Conservation (phyloP, 2,888 invertebrate genomes). For the Ophioninae sp. region DNA sequence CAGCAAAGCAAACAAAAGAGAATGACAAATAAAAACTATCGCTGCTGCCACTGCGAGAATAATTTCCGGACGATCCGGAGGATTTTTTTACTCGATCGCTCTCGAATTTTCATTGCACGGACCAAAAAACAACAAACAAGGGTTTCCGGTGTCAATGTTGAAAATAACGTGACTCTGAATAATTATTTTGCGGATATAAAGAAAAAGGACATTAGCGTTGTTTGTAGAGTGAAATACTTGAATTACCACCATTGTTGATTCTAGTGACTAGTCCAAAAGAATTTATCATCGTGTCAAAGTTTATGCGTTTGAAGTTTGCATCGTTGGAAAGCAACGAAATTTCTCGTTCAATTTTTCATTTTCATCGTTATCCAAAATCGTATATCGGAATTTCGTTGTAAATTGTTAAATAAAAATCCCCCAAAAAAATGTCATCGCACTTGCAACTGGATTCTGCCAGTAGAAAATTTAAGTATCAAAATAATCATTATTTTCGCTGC, state of each 20-base stretch:
- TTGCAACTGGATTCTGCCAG: too few relatives aligned
- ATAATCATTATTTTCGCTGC: too few relatives aligned
- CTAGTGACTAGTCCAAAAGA: not conserved
- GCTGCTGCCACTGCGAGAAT: conserved; percentile 13
- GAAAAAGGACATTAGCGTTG: not conserved
- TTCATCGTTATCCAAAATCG: too few relatives aligned
- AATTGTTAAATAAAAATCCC: too few relatives aligned
- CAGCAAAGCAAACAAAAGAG: not conserved
- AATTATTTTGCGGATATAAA: not conserved
- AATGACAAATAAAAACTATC: conserved; percentile 2
- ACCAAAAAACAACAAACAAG: not conserved
- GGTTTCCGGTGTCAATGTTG: not conserved
- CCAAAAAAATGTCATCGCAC: too few relatives aligned
- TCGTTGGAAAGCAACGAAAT: too few relatives aligned
- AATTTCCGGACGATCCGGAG: conserved; percentile 29
- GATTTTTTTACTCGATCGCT: conserved; percentile 24
- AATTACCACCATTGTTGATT: not conserved
- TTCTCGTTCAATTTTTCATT: too few relatives aligned
- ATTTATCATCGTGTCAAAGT: not conserved
- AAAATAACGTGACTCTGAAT: not conserved
- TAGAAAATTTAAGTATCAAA: too few relatives aligned
- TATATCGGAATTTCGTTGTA: too few relatives aligned
- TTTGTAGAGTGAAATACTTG: not conserved
- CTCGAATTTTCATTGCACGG: not conserved
- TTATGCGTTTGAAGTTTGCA: not conserved